A percentile compares a stretch with the other conserved stretches of the same genome.
phyloP scores from a whole-genome alignment of 2,113 vertebrate species.

The Diadophis punctatus region DNA sequence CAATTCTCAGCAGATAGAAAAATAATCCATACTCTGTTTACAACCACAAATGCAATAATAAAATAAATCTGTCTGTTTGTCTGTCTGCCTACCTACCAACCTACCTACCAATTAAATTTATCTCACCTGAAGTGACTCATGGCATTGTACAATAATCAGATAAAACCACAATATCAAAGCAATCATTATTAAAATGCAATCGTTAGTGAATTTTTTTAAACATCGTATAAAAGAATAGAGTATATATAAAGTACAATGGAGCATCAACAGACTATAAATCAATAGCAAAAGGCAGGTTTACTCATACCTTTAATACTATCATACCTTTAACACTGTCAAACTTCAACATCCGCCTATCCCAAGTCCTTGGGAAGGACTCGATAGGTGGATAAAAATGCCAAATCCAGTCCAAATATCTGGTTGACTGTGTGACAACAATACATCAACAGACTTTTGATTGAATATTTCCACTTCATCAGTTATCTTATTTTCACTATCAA shows the following conservation, averaged over 20 bases:
- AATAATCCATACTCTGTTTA: not conserved
- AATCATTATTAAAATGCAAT: not conserved
- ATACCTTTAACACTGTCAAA: not conserved
- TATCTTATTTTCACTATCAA: not conserved
- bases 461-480: not conserved
- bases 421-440: not conserved
- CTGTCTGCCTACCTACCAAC: not conserved
- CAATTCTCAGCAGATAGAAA: not conserved
- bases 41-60: not conserved
- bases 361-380: not conserved
- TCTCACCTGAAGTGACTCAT: not conserved
- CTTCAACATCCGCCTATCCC: not conserved
- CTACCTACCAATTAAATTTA: not conserved
- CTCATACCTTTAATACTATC: not conserved
- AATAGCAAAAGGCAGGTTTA: not conserved
- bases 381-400: not conserved
- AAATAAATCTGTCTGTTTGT: not conserved
- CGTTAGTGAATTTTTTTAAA: not conserved
- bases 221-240: not conserved
- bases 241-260: not conserved
- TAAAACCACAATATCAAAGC: not conserved
- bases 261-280: not conserved
- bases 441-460: not conserved
- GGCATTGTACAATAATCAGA: not conserved
- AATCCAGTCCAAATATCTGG: not conserved